These are phyloP conservation scores for Ceratina calcarata DNA, from an alignment of 1,140 invertebrate genomes.

Conservation along the genomic window DNA sequence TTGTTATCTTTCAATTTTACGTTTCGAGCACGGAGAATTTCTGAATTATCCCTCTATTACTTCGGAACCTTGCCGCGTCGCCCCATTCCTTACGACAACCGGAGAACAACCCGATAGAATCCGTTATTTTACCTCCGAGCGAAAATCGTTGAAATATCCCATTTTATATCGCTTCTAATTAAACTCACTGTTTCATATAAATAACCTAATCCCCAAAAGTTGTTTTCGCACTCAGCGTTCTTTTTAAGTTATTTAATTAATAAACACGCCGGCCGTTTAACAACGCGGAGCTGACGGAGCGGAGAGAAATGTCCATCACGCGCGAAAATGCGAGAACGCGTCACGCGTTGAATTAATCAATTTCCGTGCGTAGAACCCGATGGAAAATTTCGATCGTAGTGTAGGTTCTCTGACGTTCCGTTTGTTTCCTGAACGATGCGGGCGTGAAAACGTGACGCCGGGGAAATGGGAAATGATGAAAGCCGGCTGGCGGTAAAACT, in stretches of 20 bases:
- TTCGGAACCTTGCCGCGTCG: background rate
- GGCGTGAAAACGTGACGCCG: background rate
- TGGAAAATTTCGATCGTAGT: background rate
- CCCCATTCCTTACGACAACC: background rate
- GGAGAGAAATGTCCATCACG: background rate
- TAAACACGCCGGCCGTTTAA: background rate
- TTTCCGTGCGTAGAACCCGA: too few relatives aligned
- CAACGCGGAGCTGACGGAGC: background rate
- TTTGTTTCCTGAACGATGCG: too few relatives aligned
- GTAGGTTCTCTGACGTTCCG: too few relatives aligned
- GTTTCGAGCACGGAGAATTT: constrained; percentile 25
- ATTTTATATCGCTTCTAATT: background rate
- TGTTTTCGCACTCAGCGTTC: background rate
- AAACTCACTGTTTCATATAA: background rate
- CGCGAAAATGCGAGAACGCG: background rate
- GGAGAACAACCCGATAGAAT: background rate
- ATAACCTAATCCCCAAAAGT: too few relatives aligned
- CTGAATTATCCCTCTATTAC: background rate
- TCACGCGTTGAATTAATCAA: background rate
- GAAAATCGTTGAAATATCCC: background rate
- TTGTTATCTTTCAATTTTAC: constrained; percentile 66
- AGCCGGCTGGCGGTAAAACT: constrained; percentile 13
- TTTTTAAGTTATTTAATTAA: background rate
- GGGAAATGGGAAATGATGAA: constrained; percentile 4
- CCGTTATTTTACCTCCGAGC: too few relatives aligned